Conservation (phyloP, 1,140 invertebrate species). For the Drosophila funebris region DNA sequence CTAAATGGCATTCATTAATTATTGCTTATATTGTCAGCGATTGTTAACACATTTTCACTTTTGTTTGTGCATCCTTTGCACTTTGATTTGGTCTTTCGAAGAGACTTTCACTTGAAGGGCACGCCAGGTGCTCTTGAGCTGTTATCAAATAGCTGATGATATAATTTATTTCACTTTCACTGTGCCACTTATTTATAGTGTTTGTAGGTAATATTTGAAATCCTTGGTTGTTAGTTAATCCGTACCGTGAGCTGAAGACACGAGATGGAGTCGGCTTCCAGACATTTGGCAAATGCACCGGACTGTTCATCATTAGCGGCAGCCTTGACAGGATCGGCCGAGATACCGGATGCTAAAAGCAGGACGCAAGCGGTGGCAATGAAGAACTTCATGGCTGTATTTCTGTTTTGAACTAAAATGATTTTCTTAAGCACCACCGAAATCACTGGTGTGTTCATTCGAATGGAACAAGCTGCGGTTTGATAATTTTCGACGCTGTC, state of each 20-base stretch:
- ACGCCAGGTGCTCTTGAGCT: neutral
- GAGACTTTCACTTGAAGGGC: slow-evolving; percentile 31
- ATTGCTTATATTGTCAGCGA: slow-evolving; percentile 11
- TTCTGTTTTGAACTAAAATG: slow-evolving; percentile 61
- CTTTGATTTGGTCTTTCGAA: slow-evolving; percentile 10
- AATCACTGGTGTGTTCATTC: slow-evolving; percentile 83
- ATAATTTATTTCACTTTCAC: slow-evolving; percentile 67
- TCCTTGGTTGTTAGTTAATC: slow-evolving; percentile 71
- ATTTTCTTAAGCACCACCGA: slow-evolving; percentile 78
- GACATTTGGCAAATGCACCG: slow-evolving; percentile 84
- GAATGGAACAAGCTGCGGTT: slow-evolving; percentile 84
- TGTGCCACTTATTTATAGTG: slow-evolving; percentile 40
- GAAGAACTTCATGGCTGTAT: slow-evolving; percentile 74
- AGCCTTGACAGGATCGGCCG: slow-evolving; percentile 74
- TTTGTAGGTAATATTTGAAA: slow-evolving; percentile 48
- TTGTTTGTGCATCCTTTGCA: slow-evolving; percentile 19
- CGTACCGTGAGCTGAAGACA: slow-evolving; percentile 87
- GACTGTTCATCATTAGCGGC: slow-evolving; percentile 64
- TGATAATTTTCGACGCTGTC: slow-evolving; percentile 83
- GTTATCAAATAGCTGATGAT: slow-evolving; percentile 23
- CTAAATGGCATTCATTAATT: slow-evolving; percentile 16
- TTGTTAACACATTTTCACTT: slow-evolving; percentile 36
- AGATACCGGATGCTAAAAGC: slow-evolving; percentile 76
- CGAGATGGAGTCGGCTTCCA: slow-evolving; percentile 87
- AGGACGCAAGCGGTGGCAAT: slow-evolving; percentile 78